Percentiles rank a stretch among this genome's conserved stretches.
Conservation (phyloP, 2,888 invertebrate species). For the Drosophila colorata region DNA sequence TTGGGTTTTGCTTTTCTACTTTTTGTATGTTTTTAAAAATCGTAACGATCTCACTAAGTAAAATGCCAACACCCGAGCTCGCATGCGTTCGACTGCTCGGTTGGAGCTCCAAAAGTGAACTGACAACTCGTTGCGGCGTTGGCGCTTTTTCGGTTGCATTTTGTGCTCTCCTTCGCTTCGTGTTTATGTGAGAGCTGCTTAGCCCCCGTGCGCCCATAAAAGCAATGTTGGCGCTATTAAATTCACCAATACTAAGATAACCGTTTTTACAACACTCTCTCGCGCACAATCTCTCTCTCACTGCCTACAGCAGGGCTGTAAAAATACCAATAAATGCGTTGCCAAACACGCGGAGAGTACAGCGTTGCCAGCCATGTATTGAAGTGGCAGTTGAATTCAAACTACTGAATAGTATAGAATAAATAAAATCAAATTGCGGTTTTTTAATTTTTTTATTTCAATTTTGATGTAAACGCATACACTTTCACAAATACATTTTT, state of each 20-base stretch:
- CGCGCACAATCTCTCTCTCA: neutral
- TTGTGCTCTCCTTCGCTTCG: slow-evolving; percentile 51
- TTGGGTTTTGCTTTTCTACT: slow-evolving; percentile 19
- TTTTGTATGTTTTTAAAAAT: slow-evolving; percentile 53
- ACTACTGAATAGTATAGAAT: neutral
- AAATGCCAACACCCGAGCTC: neutral
- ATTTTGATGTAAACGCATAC: too few species aligned
- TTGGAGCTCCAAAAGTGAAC: slow-evolving; percentile 59
- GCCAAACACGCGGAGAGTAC: slow-evolving; percentile 21
- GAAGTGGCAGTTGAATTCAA: slow-evolving; percentile 24
- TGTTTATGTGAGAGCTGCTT: slow-evolving; percentile 22
- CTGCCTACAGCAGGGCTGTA: slow-evolving; percentile 22
- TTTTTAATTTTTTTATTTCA: too few species aligned
- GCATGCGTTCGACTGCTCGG: slow-evolving; percentile 39
- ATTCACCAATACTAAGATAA: slow-evolving; percentile 34
- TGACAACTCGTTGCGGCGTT: slow-evolving; percentile 58
- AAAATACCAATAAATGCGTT: slow-evolving; percentile 21
- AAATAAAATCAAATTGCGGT: neutral
- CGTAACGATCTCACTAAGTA: slow-evolving; percentile 47
- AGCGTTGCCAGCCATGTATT: slow-evolving; percentile 27
- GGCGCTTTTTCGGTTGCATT: slow-evolving; percentile 64
- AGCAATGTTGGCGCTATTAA: slow-evolving; percentile 29
- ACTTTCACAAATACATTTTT: too few species aligned
- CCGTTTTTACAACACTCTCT: slow-evolving; percentile 12
- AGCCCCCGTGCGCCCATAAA: slow-evolving; percentile 4